phyloP scores from a whole-genome alignment of 2,888 invertebrate genomes.

The Lycia hirtaria region DNA sequence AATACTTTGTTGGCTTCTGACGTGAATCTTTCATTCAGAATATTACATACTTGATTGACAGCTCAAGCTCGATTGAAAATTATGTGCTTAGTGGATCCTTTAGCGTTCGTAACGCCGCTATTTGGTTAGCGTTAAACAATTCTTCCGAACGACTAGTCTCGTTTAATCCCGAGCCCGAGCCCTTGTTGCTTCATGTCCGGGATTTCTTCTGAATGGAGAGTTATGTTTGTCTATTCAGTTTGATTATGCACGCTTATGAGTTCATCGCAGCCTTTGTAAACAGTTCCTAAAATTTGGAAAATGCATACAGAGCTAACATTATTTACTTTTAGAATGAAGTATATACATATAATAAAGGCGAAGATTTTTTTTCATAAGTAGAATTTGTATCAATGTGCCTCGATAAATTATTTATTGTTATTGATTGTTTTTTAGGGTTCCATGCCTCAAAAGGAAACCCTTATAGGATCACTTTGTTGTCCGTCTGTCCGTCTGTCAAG shows the following conservation, averaged over 20 bases:
- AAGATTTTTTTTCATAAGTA: constrained; percentile 18
- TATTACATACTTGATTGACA: constrained; percentile 74
- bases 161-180: constrained; percentile 61
- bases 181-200: constrained; percentile 68
- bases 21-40: constrained; percentile 58
- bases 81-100: too few relatives aligned
- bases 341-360: constrained; percentile 2
- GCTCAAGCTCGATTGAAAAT: constrained; percentile 74
- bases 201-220: constrained; percentile 58
- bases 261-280: constrained; percentile 57
- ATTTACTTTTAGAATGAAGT: constrained; percentile 8
- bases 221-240: constrained; percentile 75
- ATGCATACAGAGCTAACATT: constrained; percentile 19
- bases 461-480: too few relatives aligned
- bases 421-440: too few relatives aligned
- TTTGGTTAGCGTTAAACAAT: constrained; percentile 84
- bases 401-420: too few relatives aligned
- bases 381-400: neutral
- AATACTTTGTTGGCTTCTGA: constrained; percentile 52
- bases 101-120: too few relatives aligned
- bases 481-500: too few relatives aligned
- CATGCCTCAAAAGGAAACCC: too few relatives aligned
- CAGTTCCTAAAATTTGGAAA: constrained; percentile 43
- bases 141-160: constrained; percentile 78
- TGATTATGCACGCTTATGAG: constrained; percentile 76